Evolutionary conservation across 2,113 vertebrate species (phyloP), one percentile per base, ranked within the genome.

Genomic region (Accipiter cooperii): DNA sequence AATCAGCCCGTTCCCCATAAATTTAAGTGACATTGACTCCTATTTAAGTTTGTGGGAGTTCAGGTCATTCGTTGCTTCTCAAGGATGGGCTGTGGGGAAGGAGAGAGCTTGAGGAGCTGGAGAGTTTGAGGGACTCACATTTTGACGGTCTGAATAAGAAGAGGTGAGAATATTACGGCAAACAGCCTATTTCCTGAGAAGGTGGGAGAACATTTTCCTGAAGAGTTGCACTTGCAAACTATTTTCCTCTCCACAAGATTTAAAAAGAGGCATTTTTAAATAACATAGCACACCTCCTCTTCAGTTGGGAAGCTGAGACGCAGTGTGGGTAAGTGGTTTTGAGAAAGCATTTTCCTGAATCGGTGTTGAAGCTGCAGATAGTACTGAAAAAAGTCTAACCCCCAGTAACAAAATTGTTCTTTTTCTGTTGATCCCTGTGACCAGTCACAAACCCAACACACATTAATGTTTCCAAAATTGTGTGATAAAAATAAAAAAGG

Each of bases 181-280:
- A 91, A 75, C 20, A 89, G 40, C 22, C 24, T 64, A 40, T 90
- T 94, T 87, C 84, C 74, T 82, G 87, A 93, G 71, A 55, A 94
- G 36, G 69, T 68, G 73, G 76, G 26, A 71, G 79, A 93, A 95
- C 93, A 70, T 66, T 90, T 85, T 91, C 65, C 76, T 80, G 63
- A 96, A 83, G n/a, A 88, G 21, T 74, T 91, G 46, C 78, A 84
- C 64, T 94, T 91, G 64, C 29, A 60, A 93, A 92, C n/a, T 55
- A 54, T 95, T 95, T 96, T 92, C 76, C 76, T 97, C 83, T 82
- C 85, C 68, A 75, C 76, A 63, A 95, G 87, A 66, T 93, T 83
- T 93, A 80, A 91, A 91, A 89, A 85, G 69, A 89, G 17, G 33
- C 46, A 83, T 96, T 96, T 97, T 95, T 85, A 95, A 96, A 93